These are phyloP conservation scores for Thera britannica DNA, from an alignment of 2,888 invertebrate species.

Conservation along the genomic window DNA sequence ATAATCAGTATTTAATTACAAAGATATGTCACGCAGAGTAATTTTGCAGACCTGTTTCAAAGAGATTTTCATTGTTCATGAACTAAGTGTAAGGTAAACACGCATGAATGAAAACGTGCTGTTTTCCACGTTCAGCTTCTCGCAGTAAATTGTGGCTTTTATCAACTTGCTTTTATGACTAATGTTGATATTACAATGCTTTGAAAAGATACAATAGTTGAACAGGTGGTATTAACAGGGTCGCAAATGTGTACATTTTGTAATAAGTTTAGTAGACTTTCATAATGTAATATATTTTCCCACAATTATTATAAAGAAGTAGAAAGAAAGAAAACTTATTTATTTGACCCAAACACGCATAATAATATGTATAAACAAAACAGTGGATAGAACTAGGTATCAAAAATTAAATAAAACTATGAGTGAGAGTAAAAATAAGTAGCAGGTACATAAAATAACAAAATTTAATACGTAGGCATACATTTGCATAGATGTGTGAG, in stretches of 20 bases:
- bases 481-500: too few relatives aligned
- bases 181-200: not conserved
- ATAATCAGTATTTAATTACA: conserved; percentile 31
- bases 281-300: too few relatives aligned
- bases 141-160: conserved; percentile 20
- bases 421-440: too few relatives aligned
- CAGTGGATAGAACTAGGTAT: too few relatives aligned
- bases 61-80: conserved; percentile 32
- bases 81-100: conserved; percentile 25
- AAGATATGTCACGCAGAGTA: conserved; percentile 28
- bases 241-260: conserved; percentile 6
- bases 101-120: conserved; percentile 35
- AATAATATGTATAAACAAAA: too few relatives aligned
- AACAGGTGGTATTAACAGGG: conserved; percentile 9
- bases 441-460: too few relatives aligned
- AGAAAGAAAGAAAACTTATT: too few relatives aligned
- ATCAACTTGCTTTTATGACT: conserved; percentile 7
- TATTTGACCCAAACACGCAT: too few relatives aligned
- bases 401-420: too few relatives aligned
- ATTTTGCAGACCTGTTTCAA: conserved; percentile 30
- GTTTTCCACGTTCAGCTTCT: conserved; percentile 38
- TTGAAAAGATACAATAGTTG: not conserved
- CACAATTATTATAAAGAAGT: too few relatives aligned
- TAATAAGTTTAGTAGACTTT: too few relatives aligned
- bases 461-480: too few relatives aligned